Conservation (phyloP, 2,888 invertebrate species). For the Lithophane leautieri region DNA sequence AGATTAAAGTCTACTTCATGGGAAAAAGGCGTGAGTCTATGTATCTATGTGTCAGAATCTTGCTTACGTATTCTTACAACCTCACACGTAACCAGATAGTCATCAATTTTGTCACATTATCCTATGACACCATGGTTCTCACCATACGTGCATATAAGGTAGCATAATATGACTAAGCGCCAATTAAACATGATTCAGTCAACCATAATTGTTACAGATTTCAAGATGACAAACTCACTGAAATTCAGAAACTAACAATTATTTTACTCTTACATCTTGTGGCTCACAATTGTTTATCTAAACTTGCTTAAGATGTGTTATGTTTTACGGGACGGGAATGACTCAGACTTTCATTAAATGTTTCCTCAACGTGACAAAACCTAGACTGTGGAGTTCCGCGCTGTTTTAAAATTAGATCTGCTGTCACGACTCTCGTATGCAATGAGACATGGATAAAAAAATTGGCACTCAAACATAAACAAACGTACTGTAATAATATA, state of each 20-base stretch:
- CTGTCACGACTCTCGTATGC: not conserved
- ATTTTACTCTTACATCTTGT: not conserved
- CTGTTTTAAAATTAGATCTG: not conserved
- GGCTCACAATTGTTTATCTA: constrained; percentile 11
- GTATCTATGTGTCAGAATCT: not conserved
- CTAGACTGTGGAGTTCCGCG: not conserved
- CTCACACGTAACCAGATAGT: constrained; percentile 8
- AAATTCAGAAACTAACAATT: constrained; percentile 19
- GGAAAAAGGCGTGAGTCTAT: constrained; percentile 6
- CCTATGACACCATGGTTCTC: constrained; percentile 4
- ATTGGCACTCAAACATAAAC: not conserved
- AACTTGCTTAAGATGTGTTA: not conserved
- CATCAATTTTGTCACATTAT: constrained; percentile 20
- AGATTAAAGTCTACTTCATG: not conserved
- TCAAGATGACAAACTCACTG: constrained; percentile 38
- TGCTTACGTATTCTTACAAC: not conserved
- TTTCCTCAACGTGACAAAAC: not conserved
- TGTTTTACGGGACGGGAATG: not conserved
- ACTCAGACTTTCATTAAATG: not conserved
- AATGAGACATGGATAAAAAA: not conserved
- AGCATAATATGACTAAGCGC: constrained; percentile 33
- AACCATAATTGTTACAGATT: constrained; percentile 7
- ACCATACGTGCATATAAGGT: not conserved
- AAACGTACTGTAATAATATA: not conserved
- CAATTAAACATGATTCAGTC: constrained; percentile 31